Base-by-base conservation (phyloP, 2,888 invertebrate genomes). In the Plagiodera versicolora region DNA sequence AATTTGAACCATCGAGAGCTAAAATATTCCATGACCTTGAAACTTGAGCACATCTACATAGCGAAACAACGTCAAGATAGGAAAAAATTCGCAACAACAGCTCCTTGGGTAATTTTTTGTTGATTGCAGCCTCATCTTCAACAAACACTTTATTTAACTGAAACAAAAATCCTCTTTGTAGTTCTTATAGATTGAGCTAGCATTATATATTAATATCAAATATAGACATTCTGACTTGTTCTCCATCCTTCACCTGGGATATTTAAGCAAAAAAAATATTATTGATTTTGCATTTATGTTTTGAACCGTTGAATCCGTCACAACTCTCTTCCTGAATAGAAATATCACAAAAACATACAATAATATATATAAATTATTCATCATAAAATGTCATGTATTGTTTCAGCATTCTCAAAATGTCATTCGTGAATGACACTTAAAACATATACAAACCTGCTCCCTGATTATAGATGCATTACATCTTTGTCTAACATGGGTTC, bases 1-100 rank as follows among this genome's bases (percentile, higher is more conserved):
- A 99, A 81, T 99, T 99, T 74, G 97, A 98, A 57, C 99, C 99
- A 81, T 99, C 99, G 72, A 99, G 84, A 14, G 99, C 99, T 71
- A 99, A 83, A 57, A 96, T 88, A 82, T 99, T 98, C 99, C 99
- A 99, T 28, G 77, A 74, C 69, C 72, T 76, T 72, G 82, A 84
- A 70, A 91, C 93, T 86, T 96, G 95, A 66, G 96, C 96, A 85
- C 96, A 96, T 70, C 96, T 87, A 79, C 98, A 98, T 70, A 98
- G 83, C 11, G 97, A 94, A 30, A 97, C 92, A 51, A 98, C 95
- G 80, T 98, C 98, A 78, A 98, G 84, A 79, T 95, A 98, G 32
- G 98, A 98, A 76, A 96, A 90, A 77, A 96, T 94, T 79, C 95
- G 88, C 74, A 98, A 85, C 61, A 98, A 84, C 70, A 98, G 85